Evolutionary conservation across 2,113 vertebrate species (phyloP).

Genomic region (Motacilla tschutschensis): DNA sequence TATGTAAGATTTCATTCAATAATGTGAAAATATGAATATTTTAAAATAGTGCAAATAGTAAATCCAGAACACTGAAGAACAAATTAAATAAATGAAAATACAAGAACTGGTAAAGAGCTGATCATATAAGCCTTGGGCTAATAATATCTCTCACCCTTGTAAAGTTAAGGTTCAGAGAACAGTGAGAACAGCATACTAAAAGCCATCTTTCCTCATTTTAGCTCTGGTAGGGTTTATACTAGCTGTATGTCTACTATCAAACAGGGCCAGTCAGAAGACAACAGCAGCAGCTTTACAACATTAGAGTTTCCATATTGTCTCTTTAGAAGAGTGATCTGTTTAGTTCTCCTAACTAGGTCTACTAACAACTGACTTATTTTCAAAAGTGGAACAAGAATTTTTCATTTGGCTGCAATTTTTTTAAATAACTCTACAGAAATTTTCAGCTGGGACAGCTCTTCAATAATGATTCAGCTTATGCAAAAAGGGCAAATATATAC

Average conservation of each 20-base stretch:
- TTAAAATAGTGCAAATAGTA: neutral
- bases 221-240: neutral
- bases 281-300: neutral
- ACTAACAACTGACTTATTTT: neutral
- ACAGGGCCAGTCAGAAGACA: neutral
- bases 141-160: fast-evolving
- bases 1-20: neutral
- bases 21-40: neutral
- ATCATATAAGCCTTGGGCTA: neutral
- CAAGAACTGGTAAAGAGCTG: neutral
- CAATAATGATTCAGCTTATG: neutral
- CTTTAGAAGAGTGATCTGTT: neutral
- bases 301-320: neutral
- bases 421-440: neutral
- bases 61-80: neutral
- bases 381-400: neutral
- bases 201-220: neutral
- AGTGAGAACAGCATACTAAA: neutral
- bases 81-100: neutral
- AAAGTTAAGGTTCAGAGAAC: neutral
- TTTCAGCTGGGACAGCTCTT: neutral
- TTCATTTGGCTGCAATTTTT: neutral
- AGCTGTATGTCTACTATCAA: neutral
- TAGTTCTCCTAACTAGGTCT: neutral
- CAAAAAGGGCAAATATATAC: neutral